These are phyloP conservation scores for Eutrigla gurnardus DNA, from an alignment of 2,797 vertebrate genomes.

Conservation along the genomic window DNA sequence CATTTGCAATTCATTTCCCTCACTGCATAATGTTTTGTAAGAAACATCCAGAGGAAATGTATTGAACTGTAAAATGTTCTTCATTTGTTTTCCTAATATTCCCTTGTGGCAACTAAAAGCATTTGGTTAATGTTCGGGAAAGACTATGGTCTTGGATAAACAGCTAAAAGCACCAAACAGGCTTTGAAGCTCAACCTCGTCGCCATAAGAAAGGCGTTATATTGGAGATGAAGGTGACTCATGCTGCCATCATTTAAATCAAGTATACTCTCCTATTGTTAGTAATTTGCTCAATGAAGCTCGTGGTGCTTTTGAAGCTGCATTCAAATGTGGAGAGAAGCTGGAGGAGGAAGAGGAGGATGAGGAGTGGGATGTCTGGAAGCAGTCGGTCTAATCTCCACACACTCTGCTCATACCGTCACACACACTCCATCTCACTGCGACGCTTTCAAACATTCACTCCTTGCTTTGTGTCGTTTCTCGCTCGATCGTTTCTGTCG, in stretches of 20 bases:
- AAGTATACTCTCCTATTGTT: not conserved
- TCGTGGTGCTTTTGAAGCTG: slow-evolving; percentile 2
- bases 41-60: not conserved
- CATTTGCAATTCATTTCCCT: not conserved
- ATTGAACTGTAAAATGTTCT: not conserved
- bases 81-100: not conserved
- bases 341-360: not conserved
- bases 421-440: slow-evolving; percentile 2
- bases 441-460: slow-evolving; percentile 2
- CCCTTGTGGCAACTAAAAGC: not conserved
- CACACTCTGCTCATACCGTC: slow-evolving; percentile 20
- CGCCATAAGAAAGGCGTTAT: not conserved
- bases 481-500: not conserved
- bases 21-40: not conserved
- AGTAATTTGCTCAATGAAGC: slow-evolving; percentile 7
- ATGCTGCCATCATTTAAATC: not conserved
- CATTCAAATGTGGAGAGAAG: slow-evolving; percentile 26
- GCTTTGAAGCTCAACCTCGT: not conserved
- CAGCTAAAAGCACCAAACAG: not conserved
- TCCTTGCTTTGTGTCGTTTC: not conserved
- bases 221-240: not conserved
- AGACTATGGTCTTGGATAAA: not conserved
- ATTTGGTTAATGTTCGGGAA: no score
- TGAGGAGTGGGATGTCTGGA: slow-evolving; percentile 41
- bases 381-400: slow-evolving; percentile 36